Conservation (phyloP, 1,140 invertebrate genomes). For the Hypsibius dujardini region DNA sequence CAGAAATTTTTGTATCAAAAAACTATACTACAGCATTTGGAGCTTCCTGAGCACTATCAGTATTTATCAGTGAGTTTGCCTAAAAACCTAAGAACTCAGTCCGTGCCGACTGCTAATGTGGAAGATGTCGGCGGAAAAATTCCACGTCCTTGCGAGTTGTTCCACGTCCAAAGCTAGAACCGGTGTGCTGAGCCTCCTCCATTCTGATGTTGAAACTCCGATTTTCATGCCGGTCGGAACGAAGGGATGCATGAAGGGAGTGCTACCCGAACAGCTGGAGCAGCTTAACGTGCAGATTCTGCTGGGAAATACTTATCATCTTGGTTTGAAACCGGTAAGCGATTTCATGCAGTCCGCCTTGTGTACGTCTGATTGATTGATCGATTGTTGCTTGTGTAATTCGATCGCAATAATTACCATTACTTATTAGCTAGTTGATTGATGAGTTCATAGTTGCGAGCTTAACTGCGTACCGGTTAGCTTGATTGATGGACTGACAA, state of each 20-base stretch:
- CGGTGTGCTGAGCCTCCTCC: slow-evolving; percentile 57
- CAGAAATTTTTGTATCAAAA: no score
- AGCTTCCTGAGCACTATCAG: no score
- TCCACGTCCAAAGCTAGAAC: slow-evolving; percentile 56
- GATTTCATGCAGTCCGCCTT: neutral
- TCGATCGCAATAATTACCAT: slow-evolving; percentile 16
- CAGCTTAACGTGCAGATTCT: slow-evolving; percentile 76
- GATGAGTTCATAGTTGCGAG: no score
- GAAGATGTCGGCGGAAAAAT: no score
- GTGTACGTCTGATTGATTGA: no score
- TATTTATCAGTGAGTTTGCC: no score
- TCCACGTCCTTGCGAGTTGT: slow-evolving; percentile 62
- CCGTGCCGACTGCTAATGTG: no score
- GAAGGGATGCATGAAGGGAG: slow-evolving; percentile 83
- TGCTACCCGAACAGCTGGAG: slow-evolving; percentile 77
- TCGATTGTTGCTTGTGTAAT: neutral
- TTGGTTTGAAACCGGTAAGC: slow-evolving; percentile 70
- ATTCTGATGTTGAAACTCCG: slow-evolving; percentile 68
- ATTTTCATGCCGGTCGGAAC: slow-evolving; percentile 96
- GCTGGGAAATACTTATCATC: slow-evolving; percentile 88
- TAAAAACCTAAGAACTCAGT: no score
- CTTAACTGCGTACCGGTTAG: no score
- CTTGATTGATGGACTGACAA: no score
- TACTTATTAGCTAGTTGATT: slow-evolving; percentile 16
- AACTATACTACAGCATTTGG: no score